Conservation (phyloP, 2,888 invertebrate species). For the Pimpla rufipes region DNA sequence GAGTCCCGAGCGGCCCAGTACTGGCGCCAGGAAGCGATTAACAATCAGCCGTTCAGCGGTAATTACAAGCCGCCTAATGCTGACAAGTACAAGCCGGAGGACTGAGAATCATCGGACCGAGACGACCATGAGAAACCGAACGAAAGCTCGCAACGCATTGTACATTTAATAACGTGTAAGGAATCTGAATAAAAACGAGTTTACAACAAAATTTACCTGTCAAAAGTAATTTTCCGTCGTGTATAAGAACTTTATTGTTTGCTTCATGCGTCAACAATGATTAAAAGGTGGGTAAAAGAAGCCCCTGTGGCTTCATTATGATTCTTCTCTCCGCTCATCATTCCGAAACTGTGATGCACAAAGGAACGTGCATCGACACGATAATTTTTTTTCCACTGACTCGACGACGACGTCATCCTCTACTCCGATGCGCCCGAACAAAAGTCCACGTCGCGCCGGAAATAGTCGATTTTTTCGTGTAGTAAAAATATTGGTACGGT, state of each 20-base stretch:
- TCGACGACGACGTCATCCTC: background rate
- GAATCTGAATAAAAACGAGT: slow-evolving; percentile 24
- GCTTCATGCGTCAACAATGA: slow-evolving; percentile 42
- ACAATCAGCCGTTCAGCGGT: slow-evolving; percentile 70
- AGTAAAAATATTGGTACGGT: slow-evolving; percentile 39
- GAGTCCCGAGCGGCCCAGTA: slow-evolving; percentile 73
- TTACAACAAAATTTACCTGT: background rate
- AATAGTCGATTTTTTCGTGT: background rate
- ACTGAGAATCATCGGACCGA: background rate
- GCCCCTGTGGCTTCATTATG: slow-evolving; percentile 7
- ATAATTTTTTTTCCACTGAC: slow-evolving; percentile 4
- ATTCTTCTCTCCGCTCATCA: background rate
- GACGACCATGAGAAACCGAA: slow-evolving; percentile 21
- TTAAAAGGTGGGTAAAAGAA: slow-evolving; percentile 45
- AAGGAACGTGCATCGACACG: slow-evolving; percentile 13
- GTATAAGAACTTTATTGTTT: slow-evolving; percentile 61
- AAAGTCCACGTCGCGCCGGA: background rate
- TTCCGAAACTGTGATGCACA: background rate
- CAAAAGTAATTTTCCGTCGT: slow-evolving; percentile 39
- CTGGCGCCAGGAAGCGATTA: slow-evolving; percentile 71
- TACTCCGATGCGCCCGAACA: background rate
- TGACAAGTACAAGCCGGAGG: slow-evolving; percentile 65
- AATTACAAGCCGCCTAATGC: slow-evolving; percentile 68
- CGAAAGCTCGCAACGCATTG: background rate
- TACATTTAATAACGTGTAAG: background rate